Conservation (phyloP, 2,113 vertebrate species). For the Lepisosteus osseus region DNA sequence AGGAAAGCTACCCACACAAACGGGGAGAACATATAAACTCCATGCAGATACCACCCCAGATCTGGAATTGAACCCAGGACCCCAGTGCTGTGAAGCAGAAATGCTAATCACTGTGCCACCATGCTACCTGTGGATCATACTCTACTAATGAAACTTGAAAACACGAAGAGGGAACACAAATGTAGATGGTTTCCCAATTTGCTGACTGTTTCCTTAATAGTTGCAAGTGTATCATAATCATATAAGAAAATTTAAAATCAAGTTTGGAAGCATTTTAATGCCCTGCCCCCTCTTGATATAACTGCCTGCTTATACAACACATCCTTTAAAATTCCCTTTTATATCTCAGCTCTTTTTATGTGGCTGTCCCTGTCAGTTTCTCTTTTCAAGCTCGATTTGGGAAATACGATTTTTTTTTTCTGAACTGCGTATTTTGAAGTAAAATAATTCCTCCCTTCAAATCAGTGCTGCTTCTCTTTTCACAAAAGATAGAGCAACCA, state of each 20-base stretch:
- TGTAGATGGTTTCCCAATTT: too few relatives aligned
- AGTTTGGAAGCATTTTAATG: constrained; percentile 25
- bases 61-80: too few relatives aligned
- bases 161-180: too few relatives aligned
- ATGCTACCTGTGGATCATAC: too few relatives aligned
- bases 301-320: constrained; percentile 27
- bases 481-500: constrained; percentile 16
- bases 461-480: constrained; percentile 24
- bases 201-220: too few relatives aligned
- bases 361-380: constrained; percentile 27
- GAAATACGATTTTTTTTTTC: constrained; percentile 15
- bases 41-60: too few relatives aligned
- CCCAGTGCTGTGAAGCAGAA: too few relatives aligned
- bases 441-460: constrained; percentile 26
- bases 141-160: too few relatives aligned
- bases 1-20: too few relatives aligned
- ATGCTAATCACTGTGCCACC: too few relatives aligned
- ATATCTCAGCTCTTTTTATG: constrained; percentile 31
- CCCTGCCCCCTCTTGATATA: constrained; percentile 18
- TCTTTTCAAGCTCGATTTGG: constrained; percentile 23
- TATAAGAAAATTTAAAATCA: background rate
- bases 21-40: too few relatives aligned
- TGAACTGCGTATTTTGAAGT: constrained; percentile 15
- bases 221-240: too few relatives aligned
- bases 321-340: constrained; percentile 35